Conservation (phyloP, 2,888 invertebrate species). For the Philopedon plagiatum region DNA sequence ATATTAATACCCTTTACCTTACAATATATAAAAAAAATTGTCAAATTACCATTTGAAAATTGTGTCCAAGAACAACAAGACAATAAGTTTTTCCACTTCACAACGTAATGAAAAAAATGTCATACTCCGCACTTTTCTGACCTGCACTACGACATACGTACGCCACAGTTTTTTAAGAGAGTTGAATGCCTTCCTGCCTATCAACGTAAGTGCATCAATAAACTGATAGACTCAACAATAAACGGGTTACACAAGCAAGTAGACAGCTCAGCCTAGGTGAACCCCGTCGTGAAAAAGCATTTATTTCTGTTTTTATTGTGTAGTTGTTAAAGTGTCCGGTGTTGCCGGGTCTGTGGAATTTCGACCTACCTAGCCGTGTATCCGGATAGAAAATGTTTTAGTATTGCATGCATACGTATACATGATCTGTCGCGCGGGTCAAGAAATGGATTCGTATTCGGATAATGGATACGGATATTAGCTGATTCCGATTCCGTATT, state of each 20-base stretch:
- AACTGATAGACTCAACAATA: constrained; percentile 44
- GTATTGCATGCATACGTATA: no score
- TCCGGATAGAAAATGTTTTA: no score
- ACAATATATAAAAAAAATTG: constrained; percentile 14
- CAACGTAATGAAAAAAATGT: neutral
- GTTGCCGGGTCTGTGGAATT: constrained; percentile 35
- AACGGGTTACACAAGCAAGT: constrained; percentile 45
- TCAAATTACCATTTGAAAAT: constrained; percentile 22
- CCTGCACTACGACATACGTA: constrained; percentile 28
- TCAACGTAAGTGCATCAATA: constrained; percentile 27
- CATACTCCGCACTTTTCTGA: constrained; percentile 14
- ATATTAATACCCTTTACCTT: constrained; percentile 4
- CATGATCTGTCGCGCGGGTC: no score
- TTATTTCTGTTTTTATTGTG: constrained; percentile 26
- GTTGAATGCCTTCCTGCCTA: neutral
- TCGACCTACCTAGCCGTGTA: no score
- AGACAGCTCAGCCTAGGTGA: constrained; percentile 23
- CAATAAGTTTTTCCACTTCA: neutral
- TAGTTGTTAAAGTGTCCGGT: constrained; percentile 13
- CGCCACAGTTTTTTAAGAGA: neutral
- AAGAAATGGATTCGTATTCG: no score
- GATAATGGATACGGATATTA: no score
- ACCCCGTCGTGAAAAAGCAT: constrained; percentile 25
- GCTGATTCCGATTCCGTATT: no score
- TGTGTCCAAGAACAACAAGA: neutral